phyloP scores from a whole-genome alignment of 2,888 invertebrate genomes.

The Melipona beecheii region DNA sequence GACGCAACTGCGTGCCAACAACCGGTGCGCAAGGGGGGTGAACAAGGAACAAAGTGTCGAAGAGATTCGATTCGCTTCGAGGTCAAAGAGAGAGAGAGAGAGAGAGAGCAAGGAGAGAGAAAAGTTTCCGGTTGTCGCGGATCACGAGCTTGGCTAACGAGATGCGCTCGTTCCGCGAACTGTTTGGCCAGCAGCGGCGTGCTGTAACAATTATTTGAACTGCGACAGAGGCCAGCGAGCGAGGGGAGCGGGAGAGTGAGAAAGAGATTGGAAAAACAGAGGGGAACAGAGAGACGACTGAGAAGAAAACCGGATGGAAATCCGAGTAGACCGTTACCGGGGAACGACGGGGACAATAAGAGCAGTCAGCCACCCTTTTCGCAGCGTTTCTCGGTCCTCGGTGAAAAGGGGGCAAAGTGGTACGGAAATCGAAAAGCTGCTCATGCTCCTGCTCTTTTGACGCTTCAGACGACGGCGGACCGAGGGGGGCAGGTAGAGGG shows the following conservation, averaged over 20 bases:
- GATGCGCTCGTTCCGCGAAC: conserved; percentile 62
- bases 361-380: conserved; percentile 50
- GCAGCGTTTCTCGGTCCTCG: conserved; percentile 29
- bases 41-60: conserved; percentile 31
- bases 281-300: conserved; percentile 6
- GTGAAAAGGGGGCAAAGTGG: conserved; percentile 56
- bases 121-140: conserved; percentile 46
- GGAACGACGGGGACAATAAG: conserved; percentile 58
- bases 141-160: conserved; percentile 63
- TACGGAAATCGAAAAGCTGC: conserved; percentile 64
- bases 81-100: background rate
- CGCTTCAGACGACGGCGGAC: conserved; percentile 35
- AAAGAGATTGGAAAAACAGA: conserved; percentile 39
- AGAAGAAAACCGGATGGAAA: conserved; percentile 60
- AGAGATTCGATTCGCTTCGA: conserved; percentile 36
- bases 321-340: conserved; percentile 61
- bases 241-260: background rate
- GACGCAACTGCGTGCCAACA: background rate
- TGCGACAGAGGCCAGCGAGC: conserved; percentile 29
- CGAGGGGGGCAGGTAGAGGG: background rate
- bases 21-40: background rate
- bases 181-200: conserved; percentile 62
- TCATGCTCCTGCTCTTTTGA: conserved; percentile 54
- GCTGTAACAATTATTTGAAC: conserved; percentile 68
- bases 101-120: background rate